Conservation (phyloP, 1,140 invertebrate genomes). For the Halotydeus destructor region DNA sequence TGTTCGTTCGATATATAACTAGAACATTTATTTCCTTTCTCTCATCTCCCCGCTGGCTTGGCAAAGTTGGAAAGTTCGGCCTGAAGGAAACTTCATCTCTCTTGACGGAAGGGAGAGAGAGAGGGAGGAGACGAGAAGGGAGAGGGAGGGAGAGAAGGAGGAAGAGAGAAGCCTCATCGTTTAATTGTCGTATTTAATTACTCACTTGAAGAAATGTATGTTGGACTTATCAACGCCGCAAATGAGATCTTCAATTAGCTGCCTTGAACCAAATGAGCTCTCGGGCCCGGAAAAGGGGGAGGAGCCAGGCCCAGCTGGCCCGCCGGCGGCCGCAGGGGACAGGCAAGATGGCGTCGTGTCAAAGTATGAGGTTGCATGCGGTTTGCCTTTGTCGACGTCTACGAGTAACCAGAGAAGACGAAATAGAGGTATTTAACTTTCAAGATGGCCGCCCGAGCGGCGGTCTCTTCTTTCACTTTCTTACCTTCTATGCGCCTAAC, state of each 20-base stretch:
- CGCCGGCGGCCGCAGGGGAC: background rate
- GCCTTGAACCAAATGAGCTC: constrained; percentile 10
- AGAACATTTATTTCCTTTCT: background rate
- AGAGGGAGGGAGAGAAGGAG: background rate
- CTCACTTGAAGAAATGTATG: constrained; percentile 18
- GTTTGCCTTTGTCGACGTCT: constrained; percentile 7
- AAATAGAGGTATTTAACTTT: background rate
- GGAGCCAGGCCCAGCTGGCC: background rate
- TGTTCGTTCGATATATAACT: background rate
- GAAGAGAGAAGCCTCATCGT: background rate
- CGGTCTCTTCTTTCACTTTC: constrained; percentile 1
- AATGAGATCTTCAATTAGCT: constrained; percentile 17
- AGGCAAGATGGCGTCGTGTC: background rate
- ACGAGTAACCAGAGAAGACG: no score
- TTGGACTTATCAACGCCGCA: constrained; percentile 15
- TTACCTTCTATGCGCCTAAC: constrained; percentile 17
- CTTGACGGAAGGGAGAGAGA: constrained; percentile 7
- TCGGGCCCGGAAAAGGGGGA: no score
- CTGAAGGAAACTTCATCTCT: background rate
- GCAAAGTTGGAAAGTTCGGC: background rate
- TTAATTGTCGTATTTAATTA: background rate
- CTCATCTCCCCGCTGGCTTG: background rate
- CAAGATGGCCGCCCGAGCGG: background rate
- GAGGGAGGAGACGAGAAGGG: background rate
- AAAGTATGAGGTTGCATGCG: background rate